Base-by-base conservation (phyloP, 1,140 invertebrate genomes). In the Agrilus planipennis region DNA sequence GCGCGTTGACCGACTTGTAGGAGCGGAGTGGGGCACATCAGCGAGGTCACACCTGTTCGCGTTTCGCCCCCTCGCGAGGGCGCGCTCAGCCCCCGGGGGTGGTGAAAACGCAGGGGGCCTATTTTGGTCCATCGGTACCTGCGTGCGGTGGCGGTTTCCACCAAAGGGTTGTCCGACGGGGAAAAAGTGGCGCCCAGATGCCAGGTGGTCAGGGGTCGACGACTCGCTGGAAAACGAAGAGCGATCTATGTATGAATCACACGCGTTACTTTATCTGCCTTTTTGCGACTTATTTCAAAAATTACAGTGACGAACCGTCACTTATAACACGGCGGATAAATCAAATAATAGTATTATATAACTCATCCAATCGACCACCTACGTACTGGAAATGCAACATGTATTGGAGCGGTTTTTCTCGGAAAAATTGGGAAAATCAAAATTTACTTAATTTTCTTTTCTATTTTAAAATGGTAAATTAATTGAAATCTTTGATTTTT, bases 31-130 rank as follows among this genome's bases (percentile, higher is more conserved):
- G 35, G 36, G 42, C 21, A 22, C 47, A 39, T 22, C 36, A 29
- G 35, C 37, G 41, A 42, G 35, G 35, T 45, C 50, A 49, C 58
- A 60, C 58, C 58, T 60, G 58, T 60, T 60, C 34, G 37, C 40
- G 37, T 58, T 53, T 52, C 35, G 40, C 47, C 50, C 54, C 52
- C 52, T 51, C 41, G 11, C 23, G 37, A 45, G 50, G 47, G 42
- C 32, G 15, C 16, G 29, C 12, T 39, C 29, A 19, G 19, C 17
- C 25, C 35, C 29, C 15, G 16, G 40, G 17, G 22, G 3, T 38
- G 36, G 19, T 14, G 31, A 39, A 30, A 11, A 9, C 32, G 23
- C 39, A 22, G 23, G 22, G 22, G 21, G 29, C 22, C 43, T 31
- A 14, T 46, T 52, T 43, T 31, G 11, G 42, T 22, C 18, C 15